Evolutionary conservation across 2,113 vertebrate genomes (phyloP), one percentile per base, ranked within the genome.

Genomic region (Aptenodytes patagonicus): DNA sequence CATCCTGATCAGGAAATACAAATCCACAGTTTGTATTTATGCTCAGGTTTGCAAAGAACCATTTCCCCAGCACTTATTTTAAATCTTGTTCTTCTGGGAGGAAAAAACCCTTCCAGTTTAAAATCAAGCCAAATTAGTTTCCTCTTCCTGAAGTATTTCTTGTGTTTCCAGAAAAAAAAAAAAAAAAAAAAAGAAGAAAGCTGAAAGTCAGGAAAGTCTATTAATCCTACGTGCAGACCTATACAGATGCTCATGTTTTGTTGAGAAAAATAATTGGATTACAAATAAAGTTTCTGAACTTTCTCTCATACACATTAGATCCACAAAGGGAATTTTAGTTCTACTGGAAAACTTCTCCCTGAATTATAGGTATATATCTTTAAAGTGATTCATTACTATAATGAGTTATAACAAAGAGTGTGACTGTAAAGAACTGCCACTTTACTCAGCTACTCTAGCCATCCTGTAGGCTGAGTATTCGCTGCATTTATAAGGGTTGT

Each of bases 121-220:
- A 95, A 95, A 91, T 68, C 18, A 93, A 90, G 81, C 73, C 91
- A 91, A 95, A 94, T 95, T 89, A 47, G 42, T 83, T 95, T 97
- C 91, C 54, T 8, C 24, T 93, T 97, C 89, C 91, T 95, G 65
- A 94, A 65, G 29, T 70, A 85, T 77, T 94, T 84, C 22, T 96
- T 82, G 58, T 47, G 31, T 55, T 95, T 91, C 31, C 49, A 79
- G 16, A 42, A 42, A 42, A 15, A 40, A 42, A 42, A 31, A 38
- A 31, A 54, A 44, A 44, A 31, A 29, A 62, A 29, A 62, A 6
- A 29, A 7, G 2, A 47, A 72, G n/a, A 19, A 44, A 20, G 6
- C 40, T 34, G 22, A 36, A 95, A 69, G 22, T 65, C n/a, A 58
- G 29, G 31, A 89, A 91, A 85, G 80, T 6, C 2, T 66, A 68